Evolutionary conservation across 2,113 vertebrate genomes (phyloP).

Genomic region (Acrocephalus arundinaceus): DNA sequence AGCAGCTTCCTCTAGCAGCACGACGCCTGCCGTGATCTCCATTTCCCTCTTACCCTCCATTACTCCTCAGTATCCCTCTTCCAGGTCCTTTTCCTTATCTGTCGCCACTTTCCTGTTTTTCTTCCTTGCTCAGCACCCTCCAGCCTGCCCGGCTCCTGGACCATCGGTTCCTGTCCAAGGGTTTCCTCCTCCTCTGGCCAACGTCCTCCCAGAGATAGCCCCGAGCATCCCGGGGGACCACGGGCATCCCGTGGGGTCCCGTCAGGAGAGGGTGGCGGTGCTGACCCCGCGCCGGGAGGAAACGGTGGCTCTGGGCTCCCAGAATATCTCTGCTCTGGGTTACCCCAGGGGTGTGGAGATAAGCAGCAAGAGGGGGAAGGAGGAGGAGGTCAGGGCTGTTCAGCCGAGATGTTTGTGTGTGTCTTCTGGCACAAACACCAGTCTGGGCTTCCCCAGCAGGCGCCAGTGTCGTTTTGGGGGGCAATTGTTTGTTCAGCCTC

Average conservation of each 20-base stretch:
- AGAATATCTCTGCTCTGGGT: neutral
- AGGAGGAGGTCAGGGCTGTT: conserved; percentile 45
- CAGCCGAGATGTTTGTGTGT: neutral
- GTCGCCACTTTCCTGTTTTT: conserved; percentile 70
- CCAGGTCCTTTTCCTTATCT: conserved; percentile 64
- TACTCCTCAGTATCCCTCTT: conserved; percentile 9
- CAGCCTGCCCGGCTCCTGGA: conserved; percentile 6
- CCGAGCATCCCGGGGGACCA: neutral
- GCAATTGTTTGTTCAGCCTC: neutral
- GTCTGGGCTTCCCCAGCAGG: neutral
- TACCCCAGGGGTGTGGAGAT: conserved; percentile 34
- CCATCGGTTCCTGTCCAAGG: neutral
- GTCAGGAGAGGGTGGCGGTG: neutral
- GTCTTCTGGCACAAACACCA: neutral
- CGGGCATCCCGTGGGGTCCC: neutral
- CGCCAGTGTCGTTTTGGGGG: neutral
- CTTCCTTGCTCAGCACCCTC: neutral
- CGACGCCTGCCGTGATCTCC: neutral
- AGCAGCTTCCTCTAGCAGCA: neutral
- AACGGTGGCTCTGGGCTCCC: neutral
- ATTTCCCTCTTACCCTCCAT: conserved; percentile 5
- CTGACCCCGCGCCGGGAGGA: neutral
- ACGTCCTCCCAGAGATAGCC: conserved; percentile 23
- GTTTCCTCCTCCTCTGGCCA: conserved; percentile 22
- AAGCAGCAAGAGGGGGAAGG: neutral